A percentile compares a stretch with the other conserved stretches of the same genome.
phyloP scores from a whole-genome alignment of 2,888 invertebrate species.

The Agrilus mali region DNA sequence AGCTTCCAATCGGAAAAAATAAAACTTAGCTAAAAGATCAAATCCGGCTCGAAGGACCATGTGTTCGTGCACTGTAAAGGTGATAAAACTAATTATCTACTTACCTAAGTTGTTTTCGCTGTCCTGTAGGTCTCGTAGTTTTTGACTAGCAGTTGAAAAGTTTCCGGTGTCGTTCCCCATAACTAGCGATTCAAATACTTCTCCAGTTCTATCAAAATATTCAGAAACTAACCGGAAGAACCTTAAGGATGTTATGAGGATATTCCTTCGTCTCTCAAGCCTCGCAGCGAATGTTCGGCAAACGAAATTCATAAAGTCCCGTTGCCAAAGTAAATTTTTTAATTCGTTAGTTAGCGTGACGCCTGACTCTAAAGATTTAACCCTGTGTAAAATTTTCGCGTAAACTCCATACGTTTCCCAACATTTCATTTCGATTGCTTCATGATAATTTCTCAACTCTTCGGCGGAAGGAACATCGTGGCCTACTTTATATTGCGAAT shows the following conservation, averaged over 20 bases:
- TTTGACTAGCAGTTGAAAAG: constrained; percentile 41
- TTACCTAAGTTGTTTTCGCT: constrained; percentile 49
- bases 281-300: constrained; percentile 65
- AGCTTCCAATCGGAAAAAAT: too few relatives aligned
- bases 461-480: constrained; percentile 61
- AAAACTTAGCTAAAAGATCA: too few relatives aligned
- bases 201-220: constrained; percentile 54
- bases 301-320: constrained; percentile 73
- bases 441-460: constrained; percentile 58
- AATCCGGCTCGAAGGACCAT: too few relatives aligned
- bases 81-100: too few relatives aligned
- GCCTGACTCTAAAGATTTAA: constrained; percentile 43
- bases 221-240: constrained; percentile 66
- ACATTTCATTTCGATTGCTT: constrained; percentile 61
- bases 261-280: constrained; percentile 58
- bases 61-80: too few relatives aligned
- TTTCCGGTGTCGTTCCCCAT: constrained; percentile 47
- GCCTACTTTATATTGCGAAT: constrained; percentile 58
- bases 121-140: constrained; percentile 45
- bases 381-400: constrained; percentile 62
- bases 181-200: constrained; percentile 53
- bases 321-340: constrained; percentile 55
- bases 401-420: constrained; percentile 69
- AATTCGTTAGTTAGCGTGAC: constrained; percentile 32
- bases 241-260: constrained; percentile 59